These are phyloP conservation scores for Nemapogon koenigi DNA, from an alignment of 2,888 invertebrate species.

Conservation along the genomic window DNA sequence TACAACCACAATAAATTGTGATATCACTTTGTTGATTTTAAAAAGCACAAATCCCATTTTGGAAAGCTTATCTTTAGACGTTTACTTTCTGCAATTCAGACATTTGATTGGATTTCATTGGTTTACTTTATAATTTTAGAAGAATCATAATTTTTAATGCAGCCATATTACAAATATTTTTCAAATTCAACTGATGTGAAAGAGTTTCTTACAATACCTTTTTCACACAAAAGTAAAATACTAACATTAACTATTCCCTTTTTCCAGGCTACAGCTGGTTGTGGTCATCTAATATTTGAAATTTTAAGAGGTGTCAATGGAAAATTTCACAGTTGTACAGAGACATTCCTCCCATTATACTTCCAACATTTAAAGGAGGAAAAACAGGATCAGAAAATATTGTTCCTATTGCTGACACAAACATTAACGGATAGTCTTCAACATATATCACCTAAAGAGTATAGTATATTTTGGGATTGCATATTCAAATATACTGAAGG, in stretches of 20 bases:
- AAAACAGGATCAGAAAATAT: constrained; percentile 53
- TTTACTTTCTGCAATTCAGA: neutral
- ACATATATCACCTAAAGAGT: constrained; percentile 69
- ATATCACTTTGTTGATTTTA: too few relatives aligned
- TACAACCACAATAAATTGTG: too few relatives aligned
- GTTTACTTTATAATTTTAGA: constrained; percentile 5
- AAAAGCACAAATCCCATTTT: too few relatives aligned
- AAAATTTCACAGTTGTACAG: constrained; percentile 85
- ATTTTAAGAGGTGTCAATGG: constrained; percentile 82
- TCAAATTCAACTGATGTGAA: too few relatives aligned
- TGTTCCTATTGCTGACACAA: constrained; percentile 71
- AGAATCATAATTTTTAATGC: too few relatives aligned
- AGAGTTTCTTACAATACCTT: too few relatives aligned
- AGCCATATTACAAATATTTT: too few relatives aligned
- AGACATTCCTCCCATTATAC: constrained; percentile 71
- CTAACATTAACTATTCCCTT: too few relatives aligned
- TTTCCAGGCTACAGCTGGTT: constrained; percentile 76
- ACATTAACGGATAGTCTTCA: constrained; percentile 69
- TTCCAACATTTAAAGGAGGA: constrained; percentile 67
- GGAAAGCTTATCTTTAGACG: too few relatives aligned
- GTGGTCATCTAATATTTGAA: constrained; percentile 88
- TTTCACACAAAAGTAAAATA: too few relatives aligned
- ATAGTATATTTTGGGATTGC: constrained; percentile 70
- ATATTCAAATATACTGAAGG: constrained; percentile 38
- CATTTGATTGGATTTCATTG: constrained; percentile 22